These are phyloP conservation scores for Thumatha senex DNA, from an alignment of 2,888 invertebrate genomes.

Conservation along the genomic window DNA sequence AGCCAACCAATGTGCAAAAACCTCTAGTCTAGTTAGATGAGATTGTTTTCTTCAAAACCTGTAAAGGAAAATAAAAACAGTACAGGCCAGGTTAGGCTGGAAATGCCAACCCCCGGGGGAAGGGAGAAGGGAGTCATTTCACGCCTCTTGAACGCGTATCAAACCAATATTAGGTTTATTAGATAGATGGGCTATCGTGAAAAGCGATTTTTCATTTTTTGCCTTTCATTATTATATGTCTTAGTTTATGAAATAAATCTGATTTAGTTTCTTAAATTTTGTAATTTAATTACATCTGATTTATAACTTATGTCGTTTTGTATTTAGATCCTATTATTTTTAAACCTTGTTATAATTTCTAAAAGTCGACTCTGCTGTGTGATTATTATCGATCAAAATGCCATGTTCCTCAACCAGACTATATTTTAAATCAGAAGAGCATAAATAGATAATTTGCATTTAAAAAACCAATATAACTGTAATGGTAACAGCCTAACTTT, in stretches of 20 bases:
- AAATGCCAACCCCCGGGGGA: conserved; percentile 44
- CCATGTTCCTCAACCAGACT: too few relatives aligned
- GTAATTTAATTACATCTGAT: conserved; percentile 10
- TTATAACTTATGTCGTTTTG: not conserved
- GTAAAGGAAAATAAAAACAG: conserved; percentile 45
- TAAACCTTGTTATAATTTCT: too few relatives aligned
- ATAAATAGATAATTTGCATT: too few relatives aligned
- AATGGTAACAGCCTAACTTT: too few relatives aligned
- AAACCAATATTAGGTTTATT: conserved; percentile 82
- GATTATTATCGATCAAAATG: too few relatives aligned
- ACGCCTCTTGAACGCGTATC: conserved; percentile 79
- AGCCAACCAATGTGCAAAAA: conserved; percentile 33
- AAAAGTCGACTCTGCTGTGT: too few relatives aligned
- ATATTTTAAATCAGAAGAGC: too few relatives aligned
- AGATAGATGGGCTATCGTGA: conserved; percentile 73
- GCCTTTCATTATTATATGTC: conserved; percentile 52
- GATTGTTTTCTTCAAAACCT: conserved; percentile 25
- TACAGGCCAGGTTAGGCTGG: conserved; percentile 55
- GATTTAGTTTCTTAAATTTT: conserved; percentile 34
- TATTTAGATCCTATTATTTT: not conserved
- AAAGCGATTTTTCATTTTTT: conserved; percentile 70
- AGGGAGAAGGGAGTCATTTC: conserved; percentile 70
- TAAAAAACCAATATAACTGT: too few relatives aligned
- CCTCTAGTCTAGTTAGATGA: conserved; percentile 15
- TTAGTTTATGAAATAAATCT: conserved; percentile 37